Base-by-base conservation (phyloP, 1,140 invertebrate species). In the Halesus radiatus region DNA sequence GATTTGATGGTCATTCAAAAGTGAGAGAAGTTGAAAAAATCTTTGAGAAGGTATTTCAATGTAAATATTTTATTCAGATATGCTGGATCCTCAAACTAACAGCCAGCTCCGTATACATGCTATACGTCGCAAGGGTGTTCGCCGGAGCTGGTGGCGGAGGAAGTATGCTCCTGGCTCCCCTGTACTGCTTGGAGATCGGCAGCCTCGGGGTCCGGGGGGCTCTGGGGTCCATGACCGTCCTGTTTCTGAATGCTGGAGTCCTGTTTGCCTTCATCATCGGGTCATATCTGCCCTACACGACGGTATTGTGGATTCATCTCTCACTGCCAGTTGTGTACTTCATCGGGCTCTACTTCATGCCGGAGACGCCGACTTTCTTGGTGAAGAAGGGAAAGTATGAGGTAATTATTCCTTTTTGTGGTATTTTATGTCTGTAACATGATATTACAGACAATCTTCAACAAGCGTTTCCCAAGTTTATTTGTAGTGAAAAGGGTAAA, bases 101-200 rank as follows among this genome's bases (percentile, higher is more conserved):
- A 18, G 87, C 87, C 0, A 82, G 81, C 1, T 79, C 85, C n/a
- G 74, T 85, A 4, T 15, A 16, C 0, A 84, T 84, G 1, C 83
- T 91, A 0, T 85, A 87, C 10, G 45, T 85, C 1, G 86, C 86
- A 0, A 84, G 88, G 22, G 82, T 88, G n/a, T 80, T 89, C 13
- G 76, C 83, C 0, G 93, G 93, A 0, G 18, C 85, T 0, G 66
- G 92, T 5, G 88, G 88, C 37, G 92, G 90, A 0, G 86, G 90
- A 3, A 82, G 86, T 0, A 87, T 90, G 29, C 89, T 92, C 29
- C 64, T 90, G 20, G 85, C 87, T 0, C 90, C 92, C 0, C 85
- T 92, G 3, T 94, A 94, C 84, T 86, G 93, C 3, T 88, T 90
- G 4, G 93, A 94, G 85, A 91, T 92, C 0, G 87, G 91, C 0